Evolutionary conservation across 2,888 invertebrate species (phyloP).

Genomic region (Drosophila tanythrix): DNA sequence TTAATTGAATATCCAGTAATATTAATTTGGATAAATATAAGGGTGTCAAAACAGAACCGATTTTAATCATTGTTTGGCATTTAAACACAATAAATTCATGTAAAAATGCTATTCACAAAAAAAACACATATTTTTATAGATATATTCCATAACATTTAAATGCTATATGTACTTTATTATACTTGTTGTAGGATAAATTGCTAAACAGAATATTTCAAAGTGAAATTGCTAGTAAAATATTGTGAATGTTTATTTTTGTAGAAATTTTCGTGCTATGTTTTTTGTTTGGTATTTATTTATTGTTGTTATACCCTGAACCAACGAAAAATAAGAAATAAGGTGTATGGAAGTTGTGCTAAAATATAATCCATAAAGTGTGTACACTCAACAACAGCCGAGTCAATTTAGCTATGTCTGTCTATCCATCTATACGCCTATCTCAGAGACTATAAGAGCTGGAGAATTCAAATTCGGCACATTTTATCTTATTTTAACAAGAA

Average conservation of each 20-base stretch:
- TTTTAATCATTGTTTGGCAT: background rate
- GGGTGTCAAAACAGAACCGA: background rate
- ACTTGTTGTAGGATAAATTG: background rate
- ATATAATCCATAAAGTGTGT: background rate
- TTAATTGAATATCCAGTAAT: background rate
- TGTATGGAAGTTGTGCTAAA: background rate
- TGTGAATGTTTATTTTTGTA: background rate
- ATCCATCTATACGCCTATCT: background rate
- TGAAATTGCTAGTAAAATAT: background rate
- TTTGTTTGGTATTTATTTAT: background rate
- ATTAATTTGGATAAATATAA: background rate
- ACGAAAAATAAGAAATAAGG: background rate
- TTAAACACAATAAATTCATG: background rate
- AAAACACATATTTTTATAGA: background rate
- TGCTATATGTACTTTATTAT: constrained; percentile 9
- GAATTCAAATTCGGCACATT: background rate
- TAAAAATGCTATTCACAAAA: background rate
- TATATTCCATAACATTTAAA: constrained; percentile 3
- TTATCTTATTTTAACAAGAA: too few species aligned
- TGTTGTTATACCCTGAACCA: background rate
- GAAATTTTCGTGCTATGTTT: constrained; percentile 3
- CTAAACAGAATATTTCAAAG: background rate
- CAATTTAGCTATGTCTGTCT: too few species aligned
- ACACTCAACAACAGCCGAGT: background rate
- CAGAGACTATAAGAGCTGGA: background rate